These are phyloP conservation scores for Microctonus hyperodae DNA, from an alignment of 2,888 invertebrate genomes.

Conservation along the genomic window DNA sequence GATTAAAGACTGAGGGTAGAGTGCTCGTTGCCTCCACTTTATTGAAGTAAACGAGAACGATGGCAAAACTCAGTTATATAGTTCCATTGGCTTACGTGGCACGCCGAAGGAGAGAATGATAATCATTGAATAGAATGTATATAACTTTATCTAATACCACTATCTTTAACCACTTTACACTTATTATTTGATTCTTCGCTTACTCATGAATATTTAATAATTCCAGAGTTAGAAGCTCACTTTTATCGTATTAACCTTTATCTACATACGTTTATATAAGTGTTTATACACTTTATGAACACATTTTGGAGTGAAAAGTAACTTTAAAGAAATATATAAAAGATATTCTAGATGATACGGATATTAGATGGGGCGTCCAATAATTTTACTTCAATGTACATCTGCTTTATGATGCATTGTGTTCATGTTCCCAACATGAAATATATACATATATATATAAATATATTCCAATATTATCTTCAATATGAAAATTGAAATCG, in stretches of 20 bases:
- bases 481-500: neutral
- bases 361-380: no score
- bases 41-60: constrained; percentile 11
- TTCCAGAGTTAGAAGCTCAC: constrained; percentile 3
- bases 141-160: constrained; percentile 32
- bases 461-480: neutral
- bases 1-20: constrained; percentile 23
- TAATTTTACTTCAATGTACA: no score
- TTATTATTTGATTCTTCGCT: constrained; percentile 36
- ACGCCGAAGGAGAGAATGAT: constrained; percentile 28
- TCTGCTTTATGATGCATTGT: no score
- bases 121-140: constrained; percentile 36
- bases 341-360: no score
- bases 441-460: constrained; percentile 13
- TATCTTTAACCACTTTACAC: constrained; percentile 38
- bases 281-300: no score
- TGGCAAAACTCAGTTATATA: neutral
- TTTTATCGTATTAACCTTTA: no score
- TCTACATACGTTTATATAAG: neutral
- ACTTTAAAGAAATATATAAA: neutral
- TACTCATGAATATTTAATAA: constrained; percentile 7
- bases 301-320: no score
- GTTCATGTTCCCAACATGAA: neutral
- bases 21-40: constrained; percentile 21
- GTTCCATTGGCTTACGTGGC: constrained; percentile 21